A percentile compares a stretch with the other conserved stretches of the same genome.
Conservation (phyloP, 2,797 vertebrate genomes). For the Erpetoichthys calabaricus region DNA sequence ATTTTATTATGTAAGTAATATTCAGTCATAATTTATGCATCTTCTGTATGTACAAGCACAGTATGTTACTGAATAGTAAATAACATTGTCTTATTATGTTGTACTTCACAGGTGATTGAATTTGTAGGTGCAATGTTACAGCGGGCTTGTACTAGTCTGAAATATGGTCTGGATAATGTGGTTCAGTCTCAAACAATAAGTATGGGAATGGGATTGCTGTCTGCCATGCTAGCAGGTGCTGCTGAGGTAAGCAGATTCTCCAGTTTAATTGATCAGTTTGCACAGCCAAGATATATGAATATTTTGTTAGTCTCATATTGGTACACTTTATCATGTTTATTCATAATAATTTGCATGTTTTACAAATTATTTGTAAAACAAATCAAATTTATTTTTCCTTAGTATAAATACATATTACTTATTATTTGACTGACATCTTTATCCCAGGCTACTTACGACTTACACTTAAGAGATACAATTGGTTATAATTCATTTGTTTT, state of each 20-base stretch:
- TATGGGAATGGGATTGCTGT: conserved; percentile 81
- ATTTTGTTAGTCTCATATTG: too few species aligned
- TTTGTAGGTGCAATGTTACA: conserved; percentile 66
- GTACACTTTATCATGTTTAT: too few species aligned
- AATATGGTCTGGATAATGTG: conserved; percentile 22
- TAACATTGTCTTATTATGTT: conserved; percentile 3
- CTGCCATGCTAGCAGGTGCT: conserved; percentile 65
- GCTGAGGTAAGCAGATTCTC: conserved; percentile 51
- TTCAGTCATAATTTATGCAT: background rate
- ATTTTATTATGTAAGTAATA: too few species aligned
- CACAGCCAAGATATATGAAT: too few species aligned
- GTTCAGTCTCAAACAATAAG: conserved; percentile 72
- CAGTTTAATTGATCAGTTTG: background rate
- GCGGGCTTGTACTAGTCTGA: conserved; percentile 54
- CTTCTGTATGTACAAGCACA: background rate
- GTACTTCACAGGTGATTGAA: conserved; percentile 60
- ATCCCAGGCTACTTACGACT: too few species aligned
- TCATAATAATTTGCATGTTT: too few species aligned
- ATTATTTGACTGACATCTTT: too few species aligned
- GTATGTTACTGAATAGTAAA: background rate
- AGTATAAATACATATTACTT: too few species aligned
- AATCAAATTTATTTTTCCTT: too few species aligned
- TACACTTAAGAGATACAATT: too few species aligned
- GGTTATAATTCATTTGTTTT: too few species aligned
- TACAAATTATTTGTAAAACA: too few species aligned